Base-by-base conservation (phyloP, 1,140 invertebrate species). In the Neodiprion lecontei region DNA sequence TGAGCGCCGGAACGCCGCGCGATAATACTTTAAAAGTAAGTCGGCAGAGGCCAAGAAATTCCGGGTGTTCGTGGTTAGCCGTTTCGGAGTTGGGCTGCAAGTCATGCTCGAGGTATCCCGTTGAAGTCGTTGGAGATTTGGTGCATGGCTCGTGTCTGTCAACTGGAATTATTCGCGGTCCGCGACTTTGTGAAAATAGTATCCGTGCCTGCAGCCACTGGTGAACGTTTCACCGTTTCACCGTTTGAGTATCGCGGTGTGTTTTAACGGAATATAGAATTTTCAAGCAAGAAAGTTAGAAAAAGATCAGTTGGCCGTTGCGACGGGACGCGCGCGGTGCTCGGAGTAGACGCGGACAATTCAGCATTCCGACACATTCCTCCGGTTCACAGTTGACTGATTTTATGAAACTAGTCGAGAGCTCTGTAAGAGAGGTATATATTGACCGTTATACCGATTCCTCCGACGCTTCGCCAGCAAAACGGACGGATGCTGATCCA, bases 301-400 rank as follows among this genome's bases (percentile, higher is more conserved):
- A 61, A 61, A 61, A 61, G 53, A 61, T 61, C 53, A 17, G 53
- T 61, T 61, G 53, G 53, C 28, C 28, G 28, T 40, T 61, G 53
- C 53, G 53, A 17, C 4, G 53, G n/a, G 53, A 17, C 53, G 53
- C 53, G 53, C 11, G 53, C 28, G 28, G 53, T 17, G 11, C 53
- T 17, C n/a, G 4, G n/a, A 61, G 5, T 61, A 17, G 53, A 61
- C 53, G 53, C 53, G n/a, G n/a, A 61, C 53, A 61, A 9, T 61
- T 61, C 53, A 61, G 53, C 53, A 61, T 61, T 61, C 53, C 53
- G 53, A 61, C 53, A 61, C 53, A 61, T 61, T 61, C 53, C 53
- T 14, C 53, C n/a, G 11, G n/a, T 12, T 17, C 11, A 17, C 53
- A 61, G 53, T 61, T 61, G 53, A 61, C 53, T 61, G 53, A 61